phyloP scores from a whole-genome alignment of 2,113 vertebrate species.

The Actenoides hombroni region DNA sequence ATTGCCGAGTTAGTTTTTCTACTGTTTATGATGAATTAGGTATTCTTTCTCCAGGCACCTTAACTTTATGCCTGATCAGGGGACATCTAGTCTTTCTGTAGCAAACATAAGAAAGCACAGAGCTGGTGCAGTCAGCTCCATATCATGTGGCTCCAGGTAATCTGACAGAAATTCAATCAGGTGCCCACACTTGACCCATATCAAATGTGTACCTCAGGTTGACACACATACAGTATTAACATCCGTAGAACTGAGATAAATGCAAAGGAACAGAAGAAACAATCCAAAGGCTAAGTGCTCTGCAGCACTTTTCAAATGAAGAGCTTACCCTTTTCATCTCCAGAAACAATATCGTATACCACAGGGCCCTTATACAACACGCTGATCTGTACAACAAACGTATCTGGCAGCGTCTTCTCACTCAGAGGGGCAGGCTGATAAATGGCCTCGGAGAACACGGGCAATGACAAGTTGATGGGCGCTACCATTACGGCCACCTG shows the following conservation, averaged over 20 bases:
- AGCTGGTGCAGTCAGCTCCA: not conserved
- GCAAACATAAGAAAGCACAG: not conserved
- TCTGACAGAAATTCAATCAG: not conserved
- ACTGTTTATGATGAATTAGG: not conserved
- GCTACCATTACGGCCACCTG: constrained; percentile 45
- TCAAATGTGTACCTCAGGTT: not conserved
- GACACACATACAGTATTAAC: not conserved
- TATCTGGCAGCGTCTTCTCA: not conserved
- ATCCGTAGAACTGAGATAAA: not conserved
- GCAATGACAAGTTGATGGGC: not conserved
- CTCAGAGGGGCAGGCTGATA: constrained; percentile 49
- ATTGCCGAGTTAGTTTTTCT: not conserved
- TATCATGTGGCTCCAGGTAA: not conserved
- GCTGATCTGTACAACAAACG: not conserved
- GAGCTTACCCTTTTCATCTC: constrained; percentile 40
- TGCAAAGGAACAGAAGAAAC: not conserved
- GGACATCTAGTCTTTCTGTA: not conserved
- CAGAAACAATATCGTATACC: constrained; percentile 23
- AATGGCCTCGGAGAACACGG: constrained; percentile 11
- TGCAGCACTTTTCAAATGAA: not conserved
- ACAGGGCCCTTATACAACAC: constrained; percentile 11
- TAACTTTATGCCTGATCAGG: not conserved
- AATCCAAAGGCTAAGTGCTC: not conserved
- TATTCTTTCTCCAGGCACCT: not conserved
- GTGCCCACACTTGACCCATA: not conserved